A percentile compares a stretch with the other conserved stretches of the same genome.
Conservation (phyloP, 2,797 vertebrate genomes). For the Sebastes diaconus region DNA sequence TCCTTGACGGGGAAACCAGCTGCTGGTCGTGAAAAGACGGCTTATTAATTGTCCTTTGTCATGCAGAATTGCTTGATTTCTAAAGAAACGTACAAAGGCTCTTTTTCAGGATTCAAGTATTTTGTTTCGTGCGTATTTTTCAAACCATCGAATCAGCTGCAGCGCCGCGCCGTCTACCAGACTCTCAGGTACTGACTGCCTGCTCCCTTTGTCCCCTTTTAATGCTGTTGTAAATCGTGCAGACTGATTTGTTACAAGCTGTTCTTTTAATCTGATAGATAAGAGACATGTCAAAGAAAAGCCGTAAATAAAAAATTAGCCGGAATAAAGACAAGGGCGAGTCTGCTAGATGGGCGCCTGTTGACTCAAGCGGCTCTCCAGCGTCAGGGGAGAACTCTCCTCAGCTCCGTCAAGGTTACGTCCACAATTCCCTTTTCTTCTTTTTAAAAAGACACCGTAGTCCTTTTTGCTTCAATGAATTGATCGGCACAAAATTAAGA, state of each 20-base stretch:
- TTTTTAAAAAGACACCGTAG: conserved; percentile 99
- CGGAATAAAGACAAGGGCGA: conserved; percentile 99
- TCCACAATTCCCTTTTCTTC: conserved; percentile 99
- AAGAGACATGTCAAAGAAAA: conserved; percentile 99
- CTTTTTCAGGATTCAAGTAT: conserved; percentile 99
- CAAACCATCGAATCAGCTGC: conserved; percentile 99
- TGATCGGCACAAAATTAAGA: conserved; percentile 99
- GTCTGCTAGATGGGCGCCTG: conserved; percentile 99
- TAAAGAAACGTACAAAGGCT: conserved; percentile 99
- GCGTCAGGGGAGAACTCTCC: conserved; percentile 95
- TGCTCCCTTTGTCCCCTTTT: conserved; percentile 99
- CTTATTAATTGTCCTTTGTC: conserved; percentile 99
- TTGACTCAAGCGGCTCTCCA: conserved; percentile 99
- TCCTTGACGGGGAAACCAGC: conserved; percentile 99
- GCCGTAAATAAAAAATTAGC: conserved; percentile 99
- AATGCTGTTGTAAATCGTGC: conserved; percentile 99
- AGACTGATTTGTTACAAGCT: conserved; percentile 99
- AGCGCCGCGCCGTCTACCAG: conserved; percentile 98
- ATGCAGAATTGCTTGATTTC: conserved; percentile 99
- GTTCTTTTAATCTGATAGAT: conserved; percentile 99
- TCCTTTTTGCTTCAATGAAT: conserved; percentile 99
- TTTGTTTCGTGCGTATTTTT: conserved; percentile 99
- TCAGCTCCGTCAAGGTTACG: conserved; percentile 99
- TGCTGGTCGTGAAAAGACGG: conserved; percentile 99
- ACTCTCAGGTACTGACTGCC: conserved; percentile 99